phyloP scores from a whole-genome alignment of 2,888 invertebrate species.

The Gibbula magus region DNA sequence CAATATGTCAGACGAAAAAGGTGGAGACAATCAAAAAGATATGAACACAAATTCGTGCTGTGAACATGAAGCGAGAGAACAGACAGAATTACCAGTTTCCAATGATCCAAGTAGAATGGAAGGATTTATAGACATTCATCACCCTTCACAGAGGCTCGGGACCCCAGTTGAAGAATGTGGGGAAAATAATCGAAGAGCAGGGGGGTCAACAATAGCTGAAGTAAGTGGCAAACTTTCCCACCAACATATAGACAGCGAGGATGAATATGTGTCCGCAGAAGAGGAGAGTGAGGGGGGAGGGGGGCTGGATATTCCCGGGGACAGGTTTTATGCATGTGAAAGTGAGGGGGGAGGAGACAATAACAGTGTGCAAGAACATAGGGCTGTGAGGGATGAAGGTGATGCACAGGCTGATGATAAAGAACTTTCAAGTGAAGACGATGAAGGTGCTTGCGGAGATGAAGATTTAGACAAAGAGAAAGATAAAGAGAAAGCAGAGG shows the following conservation, averaged over 20 bases:
- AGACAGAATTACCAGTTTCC: background rate
- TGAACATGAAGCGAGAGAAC: background rate
- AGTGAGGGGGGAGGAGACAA: background rate
- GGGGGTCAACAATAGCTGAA: background rate
- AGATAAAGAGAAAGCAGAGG: conserved; percentile 48
- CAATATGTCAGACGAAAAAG: background rate
- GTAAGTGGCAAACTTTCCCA: background rate
- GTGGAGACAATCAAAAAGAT: background rate
- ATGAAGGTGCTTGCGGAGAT: conserved; percentile 12
- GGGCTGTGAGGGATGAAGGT: background rate
- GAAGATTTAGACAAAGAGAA: conserved; percentile 22
- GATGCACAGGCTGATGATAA: background rate
- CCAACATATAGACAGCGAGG: conserved; percentile 16
- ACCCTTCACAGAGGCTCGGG: background rate
- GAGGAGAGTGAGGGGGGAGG: background rate
- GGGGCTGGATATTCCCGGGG: background rate
- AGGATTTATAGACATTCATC: conserved; percentile 14
- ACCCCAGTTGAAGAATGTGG: conserved; percentile 14
- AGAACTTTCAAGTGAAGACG: background rate
- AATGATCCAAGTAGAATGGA: background rate
- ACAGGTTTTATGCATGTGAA: background rate
- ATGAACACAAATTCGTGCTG: background rate
- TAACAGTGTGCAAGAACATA: background rate
- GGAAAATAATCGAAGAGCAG: background rate
- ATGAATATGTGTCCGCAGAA: conserved; percentile 26